These are phyloP conservation scores for Coleophora deauratella DNA, from an alignment of 2,888 invertebrate genomes.

Conservation along the genomic window DNA sequence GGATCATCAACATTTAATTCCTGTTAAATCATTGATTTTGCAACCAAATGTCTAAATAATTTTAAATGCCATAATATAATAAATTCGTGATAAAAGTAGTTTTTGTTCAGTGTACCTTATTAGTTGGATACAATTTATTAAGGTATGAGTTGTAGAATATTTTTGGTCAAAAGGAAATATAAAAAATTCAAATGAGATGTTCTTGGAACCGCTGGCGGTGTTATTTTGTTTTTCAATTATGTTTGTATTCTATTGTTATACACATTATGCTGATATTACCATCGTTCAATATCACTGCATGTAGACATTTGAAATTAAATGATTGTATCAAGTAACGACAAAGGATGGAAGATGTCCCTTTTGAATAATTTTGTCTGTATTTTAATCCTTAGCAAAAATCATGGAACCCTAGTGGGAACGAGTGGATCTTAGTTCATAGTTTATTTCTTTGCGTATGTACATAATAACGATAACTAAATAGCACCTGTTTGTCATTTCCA, in stretches of 20 bases:
- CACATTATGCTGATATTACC: constrained; percentile 19
- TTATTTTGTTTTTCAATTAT: constrained; percentile 31
- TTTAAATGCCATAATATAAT: constrained; percentile 25
- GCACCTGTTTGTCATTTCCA: constrained; percentile 54
- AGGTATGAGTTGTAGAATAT: not conserved
- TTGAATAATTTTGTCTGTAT: not conserved
- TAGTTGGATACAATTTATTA: constrained; percentile 9
- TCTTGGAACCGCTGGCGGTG: constrained; percentile 53
- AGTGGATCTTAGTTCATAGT: constrained; percentile 39
- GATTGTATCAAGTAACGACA: constrained; percentile 5
- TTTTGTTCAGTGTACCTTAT: constrained; percentile 12
- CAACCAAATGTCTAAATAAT: constrained; percentile 12
- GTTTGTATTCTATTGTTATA: constrained; percentile 26
- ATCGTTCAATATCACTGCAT: constrained; percentile 26
- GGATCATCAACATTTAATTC: constrained; percentile 32
- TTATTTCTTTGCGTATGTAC: constrained; percentile 42
- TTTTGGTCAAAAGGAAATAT: not conserved
- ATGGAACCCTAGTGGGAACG: too few species aligned
- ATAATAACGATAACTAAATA: constrained; percentile 42
- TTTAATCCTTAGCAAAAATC: constrained; percentile 2
- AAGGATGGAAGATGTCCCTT: not conserved
- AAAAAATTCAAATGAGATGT: constrained; percentile 1
- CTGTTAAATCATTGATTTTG: constrained; percentile 33
- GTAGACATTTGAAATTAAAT: constrained; percentile 26
- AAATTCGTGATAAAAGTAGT: constrained; percentile 25